phyloP scores from a whole-genome alignment of 1,140 invertebrate species.

The Pseudobourletiella spinata region DNA sequence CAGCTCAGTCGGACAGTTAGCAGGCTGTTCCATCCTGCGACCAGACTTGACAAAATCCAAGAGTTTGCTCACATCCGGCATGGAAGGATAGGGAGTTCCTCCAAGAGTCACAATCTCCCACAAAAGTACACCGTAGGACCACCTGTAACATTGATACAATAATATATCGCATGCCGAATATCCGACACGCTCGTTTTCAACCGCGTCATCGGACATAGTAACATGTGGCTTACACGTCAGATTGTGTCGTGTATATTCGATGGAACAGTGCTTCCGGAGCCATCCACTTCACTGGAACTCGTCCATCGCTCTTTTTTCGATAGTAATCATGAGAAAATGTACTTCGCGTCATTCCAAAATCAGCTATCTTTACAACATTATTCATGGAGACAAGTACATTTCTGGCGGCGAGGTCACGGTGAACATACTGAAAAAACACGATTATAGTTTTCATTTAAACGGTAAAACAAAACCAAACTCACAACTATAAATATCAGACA shows the following conservation, averaged over 20 bases:
- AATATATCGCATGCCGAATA: neutral
- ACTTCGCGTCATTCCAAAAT: conserved; percentile 93
- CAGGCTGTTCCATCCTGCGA: conserved; percentile 87
- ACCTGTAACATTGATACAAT: conserved; percentile 46
- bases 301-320: conserved; percentile 87
- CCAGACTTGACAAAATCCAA: conserved; percentile 77
- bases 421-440: conserved; percentile 67
- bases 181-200: neutral
- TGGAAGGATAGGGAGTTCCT: conserved; percentile 79
- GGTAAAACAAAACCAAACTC: neutral
- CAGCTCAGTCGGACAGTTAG: conserved; percentile 82
- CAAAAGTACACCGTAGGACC: conserved; percentile 85
- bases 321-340: conserved; percentile 93
- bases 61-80: conserved; percentile 67
- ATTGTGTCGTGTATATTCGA: conserved; percentile 87
- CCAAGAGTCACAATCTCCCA: conserved; percentile 96
- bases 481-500: neutral
- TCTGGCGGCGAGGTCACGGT: conserved; percentile 91
- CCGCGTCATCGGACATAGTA: too few species aligned
- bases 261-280: conserved; percentile 93
- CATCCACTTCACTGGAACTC: conserved; percentile 98
- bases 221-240: conserved; percentile 90
- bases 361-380: conserved; percentile 90
- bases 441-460: neutral
- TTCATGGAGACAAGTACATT: conserved; percentile 93